Conservation (phyloP, 2,888 invertebrate genomes). For the Netelia virgata region DNA sequence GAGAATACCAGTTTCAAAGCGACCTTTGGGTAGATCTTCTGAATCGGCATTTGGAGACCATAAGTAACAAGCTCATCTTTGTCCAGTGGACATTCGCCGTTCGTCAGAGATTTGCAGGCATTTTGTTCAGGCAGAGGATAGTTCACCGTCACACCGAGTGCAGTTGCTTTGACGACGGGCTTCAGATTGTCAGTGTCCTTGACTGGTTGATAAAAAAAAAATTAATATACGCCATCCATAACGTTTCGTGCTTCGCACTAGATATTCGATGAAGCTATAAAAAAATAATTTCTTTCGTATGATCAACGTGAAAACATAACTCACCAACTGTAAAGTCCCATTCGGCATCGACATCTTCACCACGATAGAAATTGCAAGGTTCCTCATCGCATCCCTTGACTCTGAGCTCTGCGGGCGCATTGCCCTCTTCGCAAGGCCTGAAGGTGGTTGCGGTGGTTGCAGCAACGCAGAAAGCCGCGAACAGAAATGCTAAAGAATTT, state of each 20-base stretch:
- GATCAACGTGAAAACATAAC: conserved; percentile 41
- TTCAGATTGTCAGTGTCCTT: conserved; percentile 71
- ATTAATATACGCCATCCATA: background rate
- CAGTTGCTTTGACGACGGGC: conserved; percentile 74
- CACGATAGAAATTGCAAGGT: conserved; percentile 74
- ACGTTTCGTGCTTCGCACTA: background rate
- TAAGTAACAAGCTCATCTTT: conserved; percentile 78
- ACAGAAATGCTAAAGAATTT: conserved; percentile 66
- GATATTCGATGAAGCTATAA: background rate
- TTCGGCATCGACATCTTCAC: conserved; percentile 64
- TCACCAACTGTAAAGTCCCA: conserved; percentile 75
- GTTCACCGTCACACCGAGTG: conserved; percentile 68
- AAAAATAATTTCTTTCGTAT: background rate
- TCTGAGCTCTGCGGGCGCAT: conserved; percentile 68
- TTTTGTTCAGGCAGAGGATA: conserved; percentile 78
- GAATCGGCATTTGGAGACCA: conserved; percentile 77
- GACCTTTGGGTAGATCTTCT: conserved; percentile 74
- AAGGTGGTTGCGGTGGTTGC: conserved; percentile 63
- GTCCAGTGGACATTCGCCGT: conserved; percentile 79
- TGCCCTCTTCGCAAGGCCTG: conserved; percentile 57
- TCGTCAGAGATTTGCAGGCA: conserved; percentile 76
- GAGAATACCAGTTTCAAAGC: conserved; percentile 73
- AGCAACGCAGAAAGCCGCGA: conserved; percentile 71
- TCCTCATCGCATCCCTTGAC: conserved; percentile 70
- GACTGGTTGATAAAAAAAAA: conserved; percentile 68